Evolutionary conservation across 2,797 vertebrate genomes (phyloP).

Genomic region (Melanotaenia nigrans): DNA sequence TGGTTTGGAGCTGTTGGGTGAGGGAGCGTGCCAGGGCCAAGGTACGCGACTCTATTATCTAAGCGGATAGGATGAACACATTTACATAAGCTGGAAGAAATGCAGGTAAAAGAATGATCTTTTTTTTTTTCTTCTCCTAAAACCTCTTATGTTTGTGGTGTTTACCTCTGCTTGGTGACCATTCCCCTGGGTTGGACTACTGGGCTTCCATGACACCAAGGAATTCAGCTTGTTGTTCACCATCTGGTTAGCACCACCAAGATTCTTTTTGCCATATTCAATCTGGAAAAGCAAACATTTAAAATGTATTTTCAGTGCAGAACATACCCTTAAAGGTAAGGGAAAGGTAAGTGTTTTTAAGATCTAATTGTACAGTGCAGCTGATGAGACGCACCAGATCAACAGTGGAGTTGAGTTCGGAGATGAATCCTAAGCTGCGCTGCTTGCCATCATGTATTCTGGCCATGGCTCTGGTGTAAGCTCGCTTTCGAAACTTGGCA

Average conservation of each 20-base stretch:
- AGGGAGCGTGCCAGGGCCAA: conserved; percentile 86
- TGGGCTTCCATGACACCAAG: conserved; percentile 85
- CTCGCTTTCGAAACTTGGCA: conserved; percentile 86
- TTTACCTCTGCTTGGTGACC: conserved; percentile 73
- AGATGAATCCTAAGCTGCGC: conserved; percentile 87
- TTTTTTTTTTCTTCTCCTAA: background rate
- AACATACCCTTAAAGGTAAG: background rate
- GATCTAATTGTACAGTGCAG: background rate
- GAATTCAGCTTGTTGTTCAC: conserved; percentile 85
- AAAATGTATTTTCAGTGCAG: background rate
- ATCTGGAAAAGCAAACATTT: conserved; percentile 79
- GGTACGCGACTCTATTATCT: conserved; percentile 91
- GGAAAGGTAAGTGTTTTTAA: background rate
- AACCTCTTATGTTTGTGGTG: too few relatives aligned
- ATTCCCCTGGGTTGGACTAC: conserved; percentile 61
- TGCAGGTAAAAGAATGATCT: background rate
- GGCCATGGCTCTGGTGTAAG: conserved; percentile 87
- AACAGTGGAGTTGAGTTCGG: conserved; percentile 85
- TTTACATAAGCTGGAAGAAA: background rate
- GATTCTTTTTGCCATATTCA: conserved; percentile 87
- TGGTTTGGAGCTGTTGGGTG: conserved; percentile 92
- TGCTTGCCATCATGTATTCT: conserved; percentile 85
- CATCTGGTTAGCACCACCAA: conserved; percentile 87
- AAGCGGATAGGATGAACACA: conserved; percentile 1
- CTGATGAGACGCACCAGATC: conserved; percentile 85